These are phyloP conservation scores for Octodon degus DNA, from an alignment of 2,113 vertebrate species.

Conservation along the genomic window DNA sequence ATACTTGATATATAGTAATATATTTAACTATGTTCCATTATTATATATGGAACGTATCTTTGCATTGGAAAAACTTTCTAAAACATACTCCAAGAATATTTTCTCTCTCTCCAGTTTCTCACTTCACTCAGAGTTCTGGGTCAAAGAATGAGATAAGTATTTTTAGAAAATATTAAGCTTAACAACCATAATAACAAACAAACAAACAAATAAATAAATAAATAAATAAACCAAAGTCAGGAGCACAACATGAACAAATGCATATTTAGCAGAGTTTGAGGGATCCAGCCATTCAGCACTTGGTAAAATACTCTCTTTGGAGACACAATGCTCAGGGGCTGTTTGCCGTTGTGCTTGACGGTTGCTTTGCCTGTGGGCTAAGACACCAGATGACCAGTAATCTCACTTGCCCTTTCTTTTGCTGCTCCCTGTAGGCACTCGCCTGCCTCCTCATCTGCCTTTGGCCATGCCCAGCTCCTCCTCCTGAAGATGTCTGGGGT, in stretches of 20 bases:
- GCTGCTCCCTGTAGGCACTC: not conserved
- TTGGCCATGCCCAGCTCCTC: slow-evolving; percentile 59
- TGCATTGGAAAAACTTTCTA: not conserved
- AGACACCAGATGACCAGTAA: slow-evolving; percentile 72
- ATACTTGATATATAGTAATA: not conserved
- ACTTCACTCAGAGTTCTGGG: not conserved
- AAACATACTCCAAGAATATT: not conserved
- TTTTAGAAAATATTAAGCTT: not conserved
- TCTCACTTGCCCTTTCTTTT: slow-evolving; percentile 76
- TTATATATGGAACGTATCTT: slow-evolving; percentile 1
- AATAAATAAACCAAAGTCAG: slow-evolving; percentile 43
- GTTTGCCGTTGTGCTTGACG: slow-evolving; percentile 49
- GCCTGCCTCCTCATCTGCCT: not conserved
- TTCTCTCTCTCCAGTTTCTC: not conserved
- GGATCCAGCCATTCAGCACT: slow-evolving; percentile 27
- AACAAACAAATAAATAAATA: not conserved
- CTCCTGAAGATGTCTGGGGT: slow-evolving; percentile 84
- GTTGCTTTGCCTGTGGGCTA: slow-evolving; percentile 58
- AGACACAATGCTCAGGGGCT: slow-evolving; percentile 59
- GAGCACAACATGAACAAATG: slow-evolving; percentile 59
- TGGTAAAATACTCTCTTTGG: slow-evolving; percentile 35
- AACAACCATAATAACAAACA: slow-evolving; percentile 58
- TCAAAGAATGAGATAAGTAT: not conserved
- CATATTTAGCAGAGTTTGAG: slow-evolving; percentile 60
- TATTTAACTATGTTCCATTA: not conserved